Evolutionary conservation across 2,113 vertebrate genomes (phyloP).

Genomic region (Ammospiza caudacuta): DNA sequence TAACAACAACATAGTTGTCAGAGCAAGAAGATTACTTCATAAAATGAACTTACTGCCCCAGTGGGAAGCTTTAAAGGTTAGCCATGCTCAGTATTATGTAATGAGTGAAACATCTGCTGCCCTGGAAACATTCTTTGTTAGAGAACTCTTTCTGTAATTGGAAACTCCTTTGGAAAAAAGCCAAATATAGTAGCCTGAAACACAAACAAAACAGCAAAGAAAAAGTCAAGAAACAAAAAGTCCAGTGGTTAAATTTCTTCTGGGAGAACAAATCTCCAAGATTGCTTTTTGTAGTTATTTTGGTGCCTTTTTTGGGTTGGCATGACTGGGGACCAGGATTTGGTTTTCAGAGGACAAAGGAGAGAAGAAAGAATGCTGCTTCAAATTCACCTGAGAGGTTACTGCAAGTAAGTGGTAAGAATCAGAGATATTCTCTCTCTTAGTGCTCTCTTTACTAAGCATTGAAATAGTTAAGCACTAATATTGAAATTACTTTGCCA

Average conservation of each 20-base stretch:
- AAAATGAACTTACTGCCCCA: not conserved
- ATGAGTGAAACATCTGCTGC: slow-evolving; percentile 53
- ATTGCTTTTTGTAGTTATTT: not conserved
- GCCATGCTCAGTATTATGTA: slow-evolving; percentile 30
- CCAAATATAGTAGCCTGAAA: slow-evolving; percentile 49
- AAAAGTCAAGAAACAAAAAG: not conserved
- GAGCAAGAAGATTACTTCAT: not conserved
- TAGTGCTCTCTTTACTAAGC: not conserved
- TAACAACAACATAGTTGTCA: not conserved
- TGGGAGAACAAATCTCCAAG: not conserved
- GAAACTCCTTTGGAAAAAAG: slow-evolving; percentile 44
- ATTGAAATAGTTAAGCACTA: not conserved
- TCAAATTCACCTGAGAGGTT: not conserved
- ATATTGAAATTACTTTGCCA: not conserved
- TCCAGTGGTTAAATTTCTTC: not conserved
- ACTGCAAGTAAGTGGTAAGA: not conserved
- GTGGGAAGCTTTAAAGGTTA: slow-evolving; percentile 30
- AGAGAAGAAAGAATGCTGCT: not conserved
- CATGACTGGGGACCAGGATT: not conserved
- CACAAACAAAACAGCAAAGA: slow-evolving; percentile 30
- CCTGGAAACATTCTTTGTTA: slow-evolving; percentile 58
- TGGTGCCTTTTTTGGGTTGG: not conserved
- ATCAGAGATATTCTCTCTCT: not conserved
- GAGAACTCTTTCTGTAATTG: slow-evolving; percentile 43
- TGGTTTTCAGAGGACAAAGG: not conserved